Conservation (phyloP, 2,888 invertebrate species). For the Bimastos eiseni region DNA sequence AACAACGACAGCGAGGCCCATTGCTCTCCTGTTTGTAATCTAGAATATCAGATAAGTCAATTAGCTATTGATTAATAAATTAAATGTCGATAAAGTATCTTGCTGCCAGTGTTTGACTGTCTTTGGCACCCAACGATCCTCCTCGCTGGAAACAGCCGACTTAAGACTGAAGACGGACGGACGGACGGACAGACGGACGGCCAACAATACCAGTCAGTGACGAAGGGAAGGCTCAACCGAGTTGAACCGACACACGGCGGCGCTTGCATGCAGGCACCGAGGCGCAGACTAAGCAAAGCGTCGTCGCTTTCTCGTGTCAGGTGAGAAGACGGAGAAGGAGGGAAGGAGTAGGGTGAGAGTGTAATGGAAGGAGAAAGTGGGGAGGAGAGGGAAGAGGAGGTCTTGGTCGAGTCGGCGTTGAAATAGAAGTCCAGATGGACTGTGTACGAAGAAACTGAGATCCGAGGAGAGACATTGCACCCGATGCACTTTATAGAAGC, state of each 20-base stretch:
- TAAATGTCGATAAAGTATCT: background rate
- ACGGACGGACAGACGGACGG: background rate
- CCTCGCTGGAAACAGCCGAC: background rate
- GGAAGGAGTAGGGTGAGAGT: background rate
- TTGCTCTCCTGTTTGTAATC: background rate
- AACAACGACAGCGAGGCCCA: background rate
- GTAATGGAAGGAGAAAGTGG: too few species aligned
- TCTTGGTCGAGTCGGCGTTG: background rate
- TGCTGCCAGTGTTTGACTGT: background rate
- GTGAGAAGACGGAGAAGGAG: background rate
- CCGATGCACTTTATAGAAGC: background rate
- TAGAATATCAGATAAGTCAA: background rate
- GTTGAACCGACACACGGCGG: too few species aligned
- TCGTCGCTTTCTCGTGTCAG: background rate
- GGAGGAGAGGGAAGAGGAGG: too few species aligned
- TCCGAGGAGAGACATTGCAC: background rate
- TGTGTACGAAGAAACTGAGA: background rate
- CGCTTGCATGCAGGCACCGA: background rate
- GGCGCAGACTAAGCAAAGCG: background rate
- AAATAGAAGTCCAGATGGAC: constrained; percentile 6
- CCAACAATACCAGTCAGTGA: background rate
- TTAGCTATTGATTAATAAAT: background rate
- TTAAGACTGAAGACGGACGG: background rate
- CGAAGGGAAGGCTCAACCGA: background rate
- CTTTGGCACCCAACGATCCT: background rate